Conservation (phyloP, 2,888 invertebrate genomes). For the Philonicus albiceps region DNA sequence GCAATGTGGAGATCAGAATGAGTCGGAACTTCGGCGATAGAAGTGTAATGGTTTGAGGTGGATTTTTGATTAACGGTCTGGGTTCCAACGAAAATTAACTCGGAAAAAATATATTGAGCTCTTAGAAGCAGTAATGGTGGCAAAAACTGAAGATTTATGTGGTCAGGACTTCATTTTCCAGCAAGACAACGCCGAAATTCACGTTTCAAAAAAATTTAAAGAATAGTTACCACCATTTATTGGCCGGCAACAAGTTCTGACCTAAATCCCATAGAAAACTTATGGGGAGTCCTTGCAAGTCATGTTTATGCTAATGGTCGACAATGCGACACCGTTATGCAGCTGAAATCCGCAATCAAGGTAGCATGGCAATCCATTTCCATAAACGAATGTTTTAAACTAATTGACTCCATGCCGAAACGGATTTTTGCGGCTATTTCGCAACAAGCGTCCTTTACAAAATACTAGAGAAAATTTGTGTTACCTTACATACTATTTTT, state of each 20-base stretch:
- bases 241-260: neutral
- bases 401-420: neutral
- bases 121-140: neutral
- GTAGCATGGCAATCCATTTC: too few species aligned
- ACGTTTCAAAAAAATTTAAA: neutral
- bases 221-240: neutral
- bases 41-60: too few species aligned
- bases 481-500: neutral
- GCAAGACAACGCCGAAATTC: neutral
- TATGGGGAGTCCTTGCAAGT: too few species aligned
- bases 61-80: neutral
- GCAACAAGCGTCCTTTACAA: neutral
- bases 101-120: constrained; percentile 2
- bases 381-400: neutral
- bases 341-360: too few species aligned
- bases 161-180: neutral
- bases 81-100: neutral
- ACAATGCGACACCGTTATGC: too few species aligned
- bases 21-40: too few species aligned
- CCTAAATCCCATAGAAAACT: too few species aligned
- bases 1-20: too few species aligned
- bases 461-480: neutral
- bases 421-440: neutral
- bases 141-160: neutral
- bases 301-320: too few species aligned